A percentile compares a stretch with the other conserved stretches of the same genome.
Evolutionary conservation across 2,113 vertebrate genomes (phyloP).

Genomic region (Poeciliopsis turrubarensis): DNA sequence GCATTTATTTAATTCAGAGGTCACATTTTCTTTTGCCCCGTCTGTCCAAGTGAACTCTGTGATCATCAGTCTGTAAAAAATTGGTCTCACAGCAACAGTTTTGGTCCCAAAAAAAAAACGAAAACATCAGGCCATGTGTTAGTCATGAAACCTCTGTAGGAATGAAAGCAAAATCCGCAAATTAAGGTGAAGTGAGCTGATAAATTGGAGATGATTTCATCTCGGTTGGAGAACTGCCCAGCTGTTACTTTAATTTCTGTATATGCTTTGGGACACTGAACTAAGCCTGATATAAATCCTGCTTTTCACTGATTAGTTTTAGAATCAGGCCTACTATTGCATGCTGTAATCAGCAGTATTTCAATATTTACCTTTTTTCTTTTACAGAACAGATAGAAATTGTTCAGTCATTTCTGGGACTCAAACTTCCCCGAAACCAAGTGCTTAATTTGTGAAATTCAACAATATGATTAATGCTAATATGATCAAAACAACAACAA

Average conservation of each 20-base stretch:
- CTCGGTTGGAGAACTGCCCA: constrained; percentile 10
- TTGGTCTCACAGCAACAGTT: not conserved
- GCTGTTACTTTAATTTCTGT: too few species aligned
- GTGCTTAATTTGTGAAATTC: too few species aligned
- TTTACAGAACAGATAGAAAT: too few species aligned
- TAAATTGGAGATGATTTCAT: constrained; percentile 24
- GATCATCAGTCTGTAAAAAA: not conserved
- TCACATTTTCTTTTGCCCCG: not conserved
- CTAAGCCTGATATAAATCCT: constrained; percentile 2
- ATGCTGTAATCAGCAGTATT: too few species aligned
- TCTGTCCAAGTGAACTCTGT: not conserved
- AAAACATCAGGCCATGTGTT: not conserved
- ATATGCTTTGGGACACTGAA: not conserved
- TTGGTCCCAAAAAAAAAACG: too few species aligned
- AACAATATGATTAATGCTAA: too few species aligned
- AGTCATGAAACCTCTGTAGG: not conserved
- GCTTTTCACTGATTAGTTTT: not conserved
- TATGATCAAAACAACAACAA: too few species aligned
- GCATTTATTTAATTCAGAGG: constrained; percentile 12
- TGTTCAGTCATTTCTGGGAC: too few species aligned
- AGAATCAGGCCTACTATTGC: too few species aligned
- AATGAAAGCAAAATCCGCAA: not conserved
- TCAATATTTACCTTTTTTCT: not conserved
- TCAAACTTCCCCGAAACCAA: too few species aligned
- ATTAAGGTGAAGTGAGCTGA: constrained; percentile 17